Conservation (phyloP, 2,888 invertebrate genomes). For the Epinotia ramella region DNA sequence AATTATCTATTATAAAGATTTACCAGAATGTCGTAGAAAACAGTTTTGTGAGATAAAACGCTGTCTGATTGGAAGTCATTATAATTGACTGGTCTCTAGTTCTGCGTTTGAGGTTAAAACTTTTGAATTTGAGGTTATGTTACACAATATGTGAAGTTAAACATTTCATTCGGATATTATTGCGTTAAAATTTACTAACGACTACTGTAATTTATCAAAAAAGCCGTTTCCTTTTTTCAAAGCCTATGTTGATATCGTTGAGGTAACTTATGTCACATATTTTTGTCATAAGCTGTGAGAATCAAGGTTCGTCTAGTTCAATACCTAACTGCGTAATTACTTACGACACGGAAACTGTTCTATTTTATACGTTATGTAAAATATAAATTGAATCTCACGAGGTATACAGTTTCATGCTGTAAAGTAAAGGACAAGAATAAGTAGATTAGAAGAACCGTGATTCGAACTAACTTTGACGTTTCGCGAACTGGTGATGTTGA, state of each 20-base stretch:
- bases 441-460: too few species aligned
- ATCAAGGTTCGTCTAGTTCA: neutral
- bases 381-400: too few species aligned
- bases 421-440: too few species aligned
- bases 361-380: too few species aligned
- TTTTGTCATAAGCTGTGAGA: neutral
- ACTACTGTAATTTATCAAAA: neutral
- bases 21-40: neutral
- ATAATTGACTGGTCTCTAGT: neutral
- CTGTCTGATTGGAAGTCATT: neutral
- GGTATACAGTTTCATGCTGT: too few species aligned
- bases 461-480: neutral
- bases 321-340: neutral
- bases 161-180: neutral
- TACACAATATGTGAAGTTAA: neutral
- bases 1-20: neutral
- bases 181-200: neutral
- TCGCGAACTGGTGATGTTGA: neutral
- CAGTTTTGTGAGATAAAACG: neutral
- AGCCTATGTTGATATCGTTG: neutral
- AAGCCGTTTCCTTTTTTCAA: neutral
- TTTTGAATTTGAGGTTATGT: constrained; percentile 2
- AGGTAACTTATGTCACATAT: neutral
- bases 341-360: too few species aligned
- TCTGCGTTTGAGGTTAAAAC: neutral